Base-by-base conservation (phyloP, 2,888 invertebrate species). In the Stramonita haemastoma region DNA sequence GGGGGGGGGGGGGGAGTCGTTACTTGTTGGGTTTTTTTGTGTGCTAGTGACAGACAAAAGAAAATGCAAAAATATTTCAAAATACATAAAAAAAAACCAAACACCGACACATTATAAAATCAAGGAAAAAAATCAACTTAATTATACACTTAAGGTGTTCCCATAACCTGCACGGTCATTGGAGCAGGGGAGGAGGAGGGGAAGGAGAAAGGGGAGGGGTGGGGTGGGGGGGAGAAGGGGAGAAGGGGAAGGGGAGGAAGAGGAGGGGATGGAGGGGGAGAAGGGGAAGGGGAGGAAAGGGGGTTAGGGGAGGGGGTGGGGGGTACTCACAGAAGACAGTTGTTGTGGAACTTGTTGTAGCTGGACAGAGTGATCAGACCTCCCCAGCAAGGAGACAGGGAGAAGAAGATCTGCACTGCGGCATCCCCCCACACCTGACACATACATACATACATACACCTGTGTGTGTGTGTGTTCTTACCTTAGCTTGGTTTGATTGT, bases 341-440 rank as follows among this genome's bases (percentile, higher is more conserved):
- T 93, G 91, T 94, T 94, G 87, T 93, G 91, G 89, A 93, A 94
- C 91, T 93, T 94, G 93, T 94, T 98, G 96, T 98, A 98, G 26
- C 98, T 98, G 89, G 98, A 97, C 73, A 98, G 96, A 0, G 98
- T 98, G 90, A 98, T 98, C 32, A 98, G 97, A 60, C 98, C 98
- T 87, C 98, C 98, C 97, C 98, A 98, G 87, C 98, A 98, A 4
- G 98, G 98, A 93, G 98, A 98, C 84, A 98, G 96, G 0, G 98
- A 98, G 95, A 98, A 98, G 96, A 98, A 98, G 95, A 98, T 98
- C 96, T 98, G 98, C 57, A 98, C 98, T 26, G 94, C 93, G 22
- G 93, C 93, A 90, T 93, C 93, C 29, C 92, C 92, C 93, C 93
- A 93, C 2, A 93, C 93, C 93, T 93, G 87, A n/a, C 88, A 89